Percentiles rank a stretch among this genome's conserved stretches.
phyloP scores from a whole-genome alignment of 1,140 invertebrate species.

The Dryas iulia region DNA sequence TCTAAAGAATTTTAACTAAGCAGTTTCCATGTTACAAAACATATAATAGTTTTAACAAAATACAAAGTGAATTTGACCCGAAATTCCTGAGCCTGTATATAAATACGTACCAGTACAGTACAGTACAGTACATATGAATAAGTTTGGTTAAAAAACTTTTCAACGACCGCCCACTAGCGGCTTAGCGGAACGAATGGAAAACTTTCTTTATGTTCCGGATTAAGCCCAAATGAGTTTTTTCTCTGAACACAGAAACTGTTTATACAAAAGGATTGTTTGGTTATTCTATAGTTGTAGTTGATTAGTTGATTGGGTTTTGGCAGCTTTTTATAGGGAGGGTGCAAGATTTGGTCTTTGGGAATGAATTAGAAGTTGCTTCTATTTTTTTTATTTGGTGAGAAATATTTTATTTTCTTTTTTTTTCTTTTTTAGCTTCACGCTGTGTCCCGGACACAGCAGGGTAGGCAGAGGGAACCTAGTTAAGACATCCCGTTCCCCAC shows the following conservation, averaged over 20 bases:
- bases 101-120: too few relatives aligned
- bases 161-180: neutral
- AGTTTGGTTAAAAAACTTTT: neutral
- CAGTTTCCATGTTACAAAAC: neutral
- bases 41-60: neutral
- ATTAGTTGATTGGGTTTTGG: neutral
- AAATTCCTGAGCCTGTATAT: neutral
- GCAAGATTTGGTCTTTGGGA: too few relatives aligned
- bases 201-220: slow-evolving; percentile 44
- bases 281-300: neutral
- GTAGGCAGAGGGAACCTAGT: too few relatives aligned
- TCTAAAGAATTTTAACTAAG: neutral
- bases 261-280: slow-evolving; percentile 14
- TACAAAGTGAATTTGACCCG: neutral
- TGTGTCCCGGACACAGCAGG: too few relatives aligned
- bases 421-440: too few relatives aligned
- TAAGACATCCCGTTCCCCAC: too few relatives aligned
- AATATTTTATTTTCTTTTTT: too few relatives aligned
- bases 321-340: neutral
- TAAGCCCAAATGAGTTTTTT: slow-evolving; percentile 46
- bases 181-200: slow-evolving; percentile 30
- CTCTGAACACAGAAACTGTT: slow-evolving; percentile 15
- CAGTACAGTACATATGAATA: neutral
- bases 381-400: too few relatives aligned
- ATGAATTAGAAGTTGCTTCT: neutral